Evolutionary conservation across 2,113 vertebrate species (phyloP).

Genomic region (Spea bombifrons): DNA sequence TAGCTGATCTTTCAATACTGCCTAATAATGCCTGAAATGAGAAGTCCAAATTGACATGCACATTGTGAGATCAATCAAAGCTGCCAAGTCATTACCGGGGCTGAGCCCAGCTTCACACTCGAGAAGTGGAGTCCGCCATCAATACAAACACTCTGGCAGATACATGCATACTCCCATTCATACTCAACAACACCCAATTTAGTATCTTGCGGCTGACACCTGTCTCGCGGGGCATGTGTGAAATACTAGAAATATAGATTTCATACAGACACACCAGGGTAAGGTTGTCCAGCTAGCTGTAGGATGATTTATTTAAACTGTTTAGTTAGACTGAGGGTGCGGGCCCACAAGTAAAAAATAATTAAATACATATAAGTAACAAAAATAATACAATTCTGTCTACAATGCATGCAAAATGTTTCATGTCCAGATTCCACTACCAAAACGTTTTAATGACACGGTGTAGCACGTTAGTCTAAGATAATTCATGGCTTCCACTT

Average conservation of each 20-base stretch:
- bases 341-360: no score
- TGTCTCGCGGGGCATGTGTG: neutral
- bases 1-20: no score
- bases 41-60: neutral
- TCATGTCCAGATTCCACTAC: no score
- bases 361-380: no score
- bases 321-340: no score
- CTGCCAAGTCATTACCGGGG: neutral
- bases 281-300: neutral
- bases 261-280: neutral
- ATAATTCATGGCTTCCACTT: no score
- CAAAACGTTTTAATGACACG: no score
- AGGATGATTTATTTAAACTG: neutral
- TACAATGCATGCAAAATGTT: no score
- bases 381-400: no score
- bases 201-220: neutral
- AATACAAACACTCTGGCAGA: neutral
- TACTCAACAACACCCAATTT: neutral
- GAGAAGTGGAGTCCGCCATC: neutral
- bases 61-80: neutral
- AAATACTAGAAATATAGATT: conserved; percentile 19
- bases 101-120: neutral
- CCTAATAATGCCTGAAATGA: no score
- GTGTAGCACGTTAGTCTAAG: no score
- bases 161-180: neutral